These are phyloP conservation scores for Dilophus febrilis DNA, from an alignment of 2,888 invertebrate species.

Conservation along the genomic window DNA sequence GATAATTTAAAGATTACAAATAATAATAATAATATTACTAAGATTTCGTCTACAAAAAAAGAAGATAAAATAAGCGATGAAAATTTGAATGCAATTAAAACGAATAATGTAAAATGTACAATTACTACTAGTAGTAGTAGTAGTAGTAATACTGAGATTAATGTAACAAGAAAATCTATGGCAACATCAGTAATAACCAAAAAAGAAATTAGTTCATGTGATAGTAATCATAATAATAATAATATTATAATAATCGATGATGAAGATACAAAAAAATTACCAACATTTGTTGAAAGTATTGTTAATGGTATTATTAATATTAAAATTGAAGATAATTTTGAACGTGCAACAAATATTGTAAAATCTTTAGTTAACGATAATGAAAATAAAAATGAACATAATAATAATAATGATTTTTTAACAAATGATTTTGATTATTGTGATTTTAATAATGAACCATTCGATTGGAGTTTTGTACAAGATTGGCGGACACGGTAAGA, in stretches of 20 bases:
- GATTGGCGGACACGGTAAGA: constrained; percentile 52
- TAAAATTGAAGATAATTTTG: constrained; percentile 42
- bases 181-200: too few relatives aligned
- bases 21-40: too few relatives aligned
- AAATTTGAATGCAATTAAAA: too few relatives aligned
- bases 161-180: too few relatives aligned
- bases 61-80: too few relatives aligned
- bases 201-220: not conserved
- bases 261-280: constrained; percentile 20
- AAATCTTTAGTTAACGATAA: constrained; percentile 8
- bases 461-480: constrained; percentile 60
- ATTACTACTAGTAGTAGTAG: too few relatives aligned
- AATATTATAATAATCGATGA: constrained; percentile 2
- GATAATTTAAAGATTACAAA: too few relatives aligned
- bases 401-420: constrained; percentile 21
- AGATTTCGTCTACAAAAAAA: too few relatives aligned
- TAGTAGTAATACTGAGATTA: too few relatives aligned
- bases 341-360: constrained; percentile 41
- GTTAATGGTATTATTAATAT: constrained; percentile 40
- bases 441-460: constrained; percentile 30
- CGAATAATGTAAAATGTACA: too few relatives aligned
- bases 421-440: constrained; percentile 28
- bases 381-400: constrained; percentile 14
- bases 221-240: too few relatives aligned
- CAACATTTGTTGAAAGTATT: constrained; percentile 30